Base-by-base conservation (phyloP, 2,888 invertebrate species). In the Tetranychus truncatus region DNA sequence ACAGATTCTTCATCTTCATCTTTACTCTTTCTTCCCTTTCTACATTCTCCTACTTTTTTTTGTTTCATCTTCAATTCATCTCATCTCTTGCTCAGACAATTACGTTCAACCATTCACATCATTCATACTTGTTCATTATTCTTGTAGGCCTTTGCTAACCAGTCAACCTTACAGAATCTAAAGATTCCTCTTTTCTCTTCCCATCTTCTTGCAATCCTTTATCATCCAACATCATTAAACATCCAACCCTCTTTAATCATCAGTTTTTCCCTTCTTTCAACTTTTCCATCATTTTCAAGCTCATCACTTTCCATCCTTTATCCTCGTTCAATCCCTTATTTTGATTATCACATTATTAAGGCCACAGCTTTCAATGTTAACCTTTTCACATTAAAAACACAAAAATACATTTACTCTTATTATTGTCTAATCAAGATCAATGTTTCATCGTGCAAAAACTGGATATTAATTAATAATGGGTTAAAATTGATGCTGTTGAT, bases 1-100 rank as follows among this genome's bases (percentile, higher is more conserved):
- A 77, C 77, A 76, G 76, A 77, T 76, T 34, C 44, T 34, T 55
- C 55, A 55, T 55, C 55, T 55, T 55, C 9, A 55, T 55, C 55
- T 55, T 55, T 55, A 15, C 11, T 9, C 15, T 55, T 55, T 15
- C 15, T 55, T 55, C 7, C 15, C 55, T 15, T 55, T 15, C 55
- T 55, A 15, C 9, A 24, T 24, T 24, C 24, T 24, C 24, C 24
- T 24, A n/a, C 21, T 21, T 21, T 15, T 55, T 55, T 55, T 15
- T 15, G 55, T 55, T 55, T 34, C 34, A 34, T 34, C 34, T 34
- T 34, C 34, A 34, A 34, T 34, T 34, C 34, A 34, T 34, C 34
- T 34, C 34, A 34, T 34, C 34, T 34, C 34, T 34, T 34, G 34
- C 34, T 34, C 34, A 34, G 55, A 55, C 55, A 55, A 15, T 55